Percentiles rank a stretch among this genome's conserved stretches.
These are phyloP conservation scores for Lipotes vexillifer DNA, from an alignment of 2,113 vertebrate species.

Conservation along the genomic window DNA sequence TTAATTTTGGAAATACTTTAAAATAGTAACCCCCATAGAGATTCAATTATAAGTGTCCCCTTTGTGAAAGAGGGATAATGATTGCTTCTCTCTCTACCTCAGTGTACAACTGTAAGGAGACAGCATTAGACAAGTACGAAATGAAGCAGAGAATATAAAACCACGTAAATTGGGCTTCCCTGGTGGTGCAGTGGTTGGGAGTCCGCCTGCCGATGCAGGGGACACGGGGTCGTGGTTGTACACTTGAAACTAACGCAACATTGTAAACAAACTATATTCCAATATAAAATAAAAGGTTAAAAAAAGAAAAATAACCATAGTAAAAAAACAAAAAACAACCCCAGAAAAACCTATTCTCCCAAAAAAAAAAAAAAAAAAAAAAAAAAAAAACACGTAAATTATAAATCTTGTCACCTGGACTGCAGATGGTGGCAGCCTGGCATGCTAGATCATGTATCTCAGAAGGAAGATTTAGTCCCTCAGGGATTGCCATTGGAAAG, in stretches of 20 bases:
- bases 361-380: rapidly evolving
- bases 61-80: background rate
- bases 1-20: background rate
- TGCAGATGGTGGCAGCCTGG: constrained; percentile 90
- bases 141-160: background rate
- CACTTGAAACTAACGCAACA: no score
- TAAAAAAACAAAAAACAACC: background rate
- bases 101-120: background rate
- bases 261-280: no score
- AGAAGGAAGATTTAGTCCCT: constrained; percentile 85
- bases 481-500: constrained; percentile 83
- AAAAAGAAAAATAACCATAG: no score
- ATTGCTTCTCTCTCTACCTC: background rate
- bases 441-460: constrained; percentile 88
- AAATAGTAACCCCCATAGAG: background rate
- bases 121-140: background rate
- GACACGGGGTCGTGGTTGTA: no score
- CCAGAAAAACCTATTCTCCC: background rate
- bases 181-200: no score
- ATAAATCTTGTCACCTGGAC: constrained; percentile 83
- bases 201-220: no score
- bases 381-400: rapidly evolving
- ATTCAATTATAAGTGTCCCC: background rate
- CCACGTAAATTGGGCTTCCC: no score
- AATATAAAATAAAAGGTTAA: no score